Evolutionary conservation across 2,797 vertebrate species (phyloP), one percentile per base, ranked within the genome.

Genomic region (Hypotaenidia philippensis): DNA sequence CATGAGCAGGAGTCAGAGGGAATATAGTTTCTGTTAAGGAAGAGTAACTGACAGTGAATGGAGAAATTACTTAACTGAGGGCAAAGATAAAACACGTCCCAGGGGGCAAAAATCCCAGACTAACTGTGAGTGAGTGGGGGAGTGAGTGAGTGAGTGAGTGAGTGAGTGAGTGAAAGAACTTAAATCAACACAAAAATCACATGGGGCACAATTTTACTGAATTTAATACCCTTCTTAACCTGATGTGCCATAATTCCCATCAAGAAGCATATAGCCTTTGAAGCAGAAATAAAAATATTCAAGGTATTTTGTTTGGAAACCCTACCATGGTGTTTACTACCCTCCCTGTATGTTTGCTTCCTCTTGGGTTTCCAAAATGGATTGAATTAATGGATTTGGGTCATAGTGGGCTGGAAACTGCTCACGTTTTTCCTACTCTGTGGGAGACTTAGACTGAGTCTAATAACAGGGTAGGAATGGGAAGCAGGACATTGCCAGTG

Each of bases 401-500:
- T 60, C 22, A 36, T 2, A 9, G 6, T 18, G 31, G 40, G 26
- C 45, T 41, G 12, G 53, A 49, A 91, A 66, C 14, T 83, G 1
- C 11, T 66, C 0, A 0, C 12, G 52, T 5, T 78, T 56, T 52
- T 40, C 26, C 29, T 17, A 13, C 3, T 2, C 16, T 26, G 11
- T 22, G n/a, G 8, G 10, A 77, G 8, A 31, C 10, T 31, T 31
- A 45, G 22, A 5, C 40, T 55, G 15, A 7, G 9, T 80, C 8
- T 53, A 75, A 45, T 45, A 64, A 11, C 16, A 13, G 19, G 20
- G 4, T 69, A 55, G 44, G 26, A 52, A 11, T 31, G 19, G 40
- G 17, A 44, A 20, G 6, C 11, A 79, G 25, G 21, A n/a, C 56
- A 64, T 63, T 27, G 17, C 31, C 60, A 45, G 6, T 0, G 5